These are phyloP conservation scores for Noctua janthina DNA, from an alignment of 2,888 invertebrate species.

Conservation along the genomic window DNA sequence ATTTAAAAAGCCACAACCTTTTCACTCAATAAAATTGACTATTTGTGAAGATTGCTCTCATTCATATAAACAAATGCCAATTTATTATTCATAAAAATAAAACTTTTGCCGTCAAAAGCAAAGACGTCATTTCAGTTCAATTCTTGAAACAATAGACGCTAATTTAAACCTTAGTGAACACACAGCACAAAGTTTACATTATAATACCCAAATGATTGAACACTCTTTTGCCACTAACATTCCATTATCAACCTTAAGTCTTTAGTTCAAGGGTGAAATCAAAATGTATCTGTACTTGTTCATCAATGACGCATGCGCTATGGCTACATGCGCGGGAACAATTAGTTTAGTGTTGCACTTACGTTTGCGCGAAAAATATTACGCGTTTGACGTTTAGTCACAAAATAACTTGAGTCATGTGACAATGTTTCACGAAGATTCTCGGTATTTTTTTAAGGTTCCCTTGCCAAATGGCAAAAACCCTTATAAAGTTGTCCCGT, in stretches of 20 bases:
- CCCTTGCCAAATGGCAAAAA: no score
- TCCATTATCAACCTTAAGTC: not conserved
- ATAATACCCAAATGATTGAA: accelerated
- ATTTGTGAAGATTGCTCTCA: constrained; percentile 20
- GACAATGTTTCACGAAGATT: constrained; percentile 37
- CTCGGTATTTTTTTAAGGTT: not conserved
- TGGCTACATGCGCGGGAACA: constrained; percentile 71
- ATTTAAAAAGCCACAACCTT: not conserved
- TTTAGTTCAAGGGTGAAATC: not conserved
- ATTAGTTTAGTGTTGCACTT: constrained; percentile 66
- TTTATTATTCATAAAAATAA: constrained; percentile 11
- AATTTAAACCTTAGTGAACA: not conserved
- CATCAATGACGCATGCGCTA: constrained; percentile 67
- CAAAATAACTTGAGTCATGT: constrained; percentile 60
- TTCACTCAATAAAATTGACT: constrained; percentile 4
- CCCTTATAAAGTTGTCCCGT: no score
- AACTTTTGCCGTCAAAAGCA: constrained; percentile 40
- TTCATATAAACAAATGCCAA: constrained; percentile 39
- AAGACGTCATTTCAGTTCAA: constrained; percentile 63
- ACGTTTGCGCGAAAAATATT: constrained; percentile 65
- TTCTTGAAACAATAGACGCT: constrained; percentile 67
- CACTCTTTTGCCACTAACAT: not conserved
- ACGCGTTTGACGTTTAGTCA: constrained; percentile 64
- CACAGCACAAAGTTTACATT: not conserved
- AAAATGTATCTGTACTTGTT: not conserved